Evolutionary conservation across 2,113 vertebrate species (phyloP).

Genomic region (Chionodraco myersi): DNA sequence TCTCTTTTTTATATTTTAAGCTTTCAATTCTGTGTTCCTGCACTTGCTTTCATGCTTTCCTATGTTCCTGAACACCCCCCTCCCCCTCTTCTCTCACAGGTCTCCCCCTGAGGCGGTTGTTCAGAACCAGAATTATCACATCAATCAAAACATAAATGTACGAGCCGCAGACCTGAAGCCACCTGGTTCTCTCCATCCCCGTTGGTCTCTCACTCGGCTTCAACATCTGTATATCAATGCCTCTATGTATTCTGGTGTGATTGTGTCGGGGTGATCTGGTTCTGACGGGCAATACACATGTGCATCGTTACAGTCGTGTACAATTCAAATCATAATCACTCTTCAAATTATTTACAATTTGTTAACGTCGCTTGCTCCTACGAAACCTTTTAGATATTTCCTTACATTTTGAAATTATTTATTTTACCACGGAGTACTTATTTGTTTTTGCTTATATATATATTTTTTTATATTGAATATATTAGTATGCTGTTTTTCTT

Average conservation of each 20-base stretch:
- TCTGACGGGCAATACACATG: too few relatives aligned
- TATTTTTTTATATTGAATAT: too few relatives aligned
- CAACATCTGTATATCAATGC: slow-evolving; percentile 24
- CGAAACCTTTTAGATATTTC: too few relatives aligned
- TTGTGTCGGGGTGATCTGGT: neutral
- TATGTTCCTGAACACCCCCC: neutral
- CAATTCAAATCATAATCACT: too few relatives aligned
- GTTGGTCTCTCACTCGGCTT: slow-evolving; percentile 15
- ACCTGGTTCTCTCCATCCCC: slow-evolving; percentile 46
- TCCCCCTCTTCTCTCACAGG: slow-evolving; percentile 22
- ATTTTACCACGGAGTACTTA: too few relatives aligned
- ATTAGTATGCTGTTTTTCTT: too few relatives aligned
- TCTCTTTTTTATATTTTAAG: slow-evolving; percentile 14
- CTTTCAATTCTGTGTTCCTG: neutral
- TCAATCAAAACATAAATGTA: slow-evolving; percentile 68
- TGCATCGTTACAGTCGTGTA: too few relatives aligned
- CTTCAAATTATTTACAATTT: too few relatives aligned
- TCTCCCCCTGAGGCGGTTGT: slow-evolving; percentile 66
- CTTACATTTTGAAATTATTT: too few relatives aligned
- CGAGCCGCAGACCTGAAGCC: slow-evolving; percentile 32
- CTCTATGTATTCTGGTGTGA: neutral
- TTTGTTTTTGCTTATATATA: too few relatives aligned
- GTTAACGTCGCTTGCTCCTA: too few relatives aligned
- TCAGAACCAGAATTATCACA: slow-evolving; percentile 75
- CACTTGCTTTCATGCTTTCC: slow-evolving; percentile 50